Conservation (phyloP, 2,113 vertebrate genomes). For the Tamias sibiricus region DNA sequence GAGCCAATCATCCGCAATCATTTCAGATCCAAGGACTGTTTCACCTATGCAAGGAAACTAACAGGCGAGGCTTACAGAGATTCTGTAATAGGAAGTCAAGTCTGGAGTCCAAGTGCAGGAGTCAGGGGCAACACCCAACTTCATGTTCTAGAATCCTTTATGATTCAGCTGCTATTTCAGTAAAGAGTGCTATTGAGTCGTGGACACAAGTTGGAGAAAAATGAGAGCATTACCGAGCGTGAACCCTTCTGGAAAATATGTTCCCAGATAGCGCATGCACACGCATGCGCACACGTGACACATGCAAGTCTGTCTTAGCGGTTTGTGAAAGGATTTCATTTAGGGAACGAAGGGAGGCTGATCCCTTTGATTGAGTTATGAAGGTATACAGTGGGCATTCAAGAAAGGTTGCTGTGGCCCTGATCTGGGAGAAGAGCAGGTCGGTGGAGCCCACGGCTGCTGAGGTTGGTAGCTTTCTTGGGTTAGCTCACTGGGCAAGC, state of each 20-base stretch:
- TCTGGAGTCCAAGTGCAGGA: not conserved
- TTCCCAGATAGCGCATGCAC: not conserved
- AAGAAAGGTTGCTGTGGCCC: rapidly evolving
- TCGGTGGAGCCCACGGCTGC: not conserved
- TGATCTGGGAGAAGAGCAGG: rapidly evolving
- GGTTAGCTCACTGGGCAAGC: not conserved
- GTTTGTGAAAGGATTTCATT: not conserved
- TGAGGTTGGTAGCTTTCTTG: not conserved
- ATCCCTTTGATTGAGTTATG: rapidly evolving
- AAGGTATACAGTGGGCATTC: rapidly evolving
- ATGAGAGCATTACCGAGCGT: not conserved
- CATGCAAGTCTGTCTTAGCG: not conserved
- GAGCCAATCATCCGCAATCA: not conserved
- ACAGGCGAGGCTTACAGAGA: not conserved
- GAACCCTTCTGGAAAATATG: not conserved
- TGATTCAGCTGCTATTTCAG: constrained; percentile 13
- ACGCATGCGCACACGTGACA: rapidly evolving
- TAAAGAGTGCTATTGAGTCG: constrained; percentile 9
- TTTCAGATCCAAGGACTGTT: not conserved
- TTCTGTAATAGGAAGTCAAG: not conserved
- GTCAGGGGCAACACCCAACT: rapidly evolving
- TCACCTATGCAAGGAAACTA: not conserved
- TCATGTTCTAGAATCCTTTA: not conserved
- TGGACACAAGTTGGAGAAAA: not conserved
- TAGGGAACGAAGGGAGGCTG: not conserved